Percentiles rank a stretch among this genome's conserved stretches.
phyloP scores from a whole-genome alignment of 2,113 vertebrate genomes.

The Oncorhynchus masou region DNA sequence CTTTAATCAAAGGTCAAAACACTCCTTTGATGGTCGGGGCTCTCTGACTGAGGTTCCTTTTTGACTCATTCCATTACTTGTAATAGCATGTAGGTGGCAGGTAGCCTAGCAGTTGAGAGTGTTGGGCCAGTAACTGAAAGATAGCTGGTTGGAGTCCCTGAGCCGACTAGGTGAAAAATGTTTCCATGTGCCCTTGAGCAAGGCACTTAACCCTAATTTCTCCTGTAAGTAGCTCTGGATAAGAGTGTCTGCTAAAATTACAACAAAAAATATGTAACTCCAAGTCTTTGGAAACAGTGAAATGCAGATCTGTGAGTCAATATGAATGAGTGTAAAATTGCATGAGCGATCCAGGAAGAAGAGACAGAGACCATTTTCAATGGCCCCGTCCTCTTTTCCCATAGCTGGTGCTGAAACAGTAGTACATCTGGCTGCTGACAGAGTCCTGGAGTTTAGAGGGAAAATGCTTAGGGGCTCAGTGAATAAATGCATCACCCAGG shows the following conservation, averaged over 20 bases:
- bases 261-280: slow-evolving; percentile 23
- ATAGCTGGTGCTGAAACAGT: slow-evolving; percentile 25
- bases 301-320: slow-evolving; percentile 15
- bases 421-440: slow-evolving; percentile 17
- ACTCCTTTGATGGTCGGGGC: not conserved
- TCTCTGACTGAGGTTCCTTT: not conserved
- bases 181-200: no score
- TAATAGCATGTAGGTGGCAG: slow-evolving; percentile 13
- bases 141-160: no score
- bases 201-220: slow-evolving; percentile 8
- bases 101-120: not conserved
- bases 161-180: no score
- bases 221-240: not conserved
- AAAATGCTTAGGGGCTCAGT: slow-evolving; percentile 20
- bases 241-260: not conserved
- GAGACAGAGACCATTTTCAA: slow-evolving; percentile 40
- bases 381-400: slow-evolving; percentile 25
- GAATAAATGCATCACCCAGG: slow-evolving; percentile 37
- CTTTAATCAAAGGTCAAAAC: no score
- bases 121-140: no score
- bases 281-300: slow-evolving; percentile 5
- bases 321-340: slow-evolving; percentile 27
- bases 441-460: slow-evolving; percentile 1
- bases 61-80: not conserved
- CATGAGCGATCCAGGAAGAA: slow-evolving; percentile 22